These are phyloP conservation scores for Lepus americanus DNA, from an alignment of 2,113 vertebrate species.

Conservation along the genomic window DNA sequence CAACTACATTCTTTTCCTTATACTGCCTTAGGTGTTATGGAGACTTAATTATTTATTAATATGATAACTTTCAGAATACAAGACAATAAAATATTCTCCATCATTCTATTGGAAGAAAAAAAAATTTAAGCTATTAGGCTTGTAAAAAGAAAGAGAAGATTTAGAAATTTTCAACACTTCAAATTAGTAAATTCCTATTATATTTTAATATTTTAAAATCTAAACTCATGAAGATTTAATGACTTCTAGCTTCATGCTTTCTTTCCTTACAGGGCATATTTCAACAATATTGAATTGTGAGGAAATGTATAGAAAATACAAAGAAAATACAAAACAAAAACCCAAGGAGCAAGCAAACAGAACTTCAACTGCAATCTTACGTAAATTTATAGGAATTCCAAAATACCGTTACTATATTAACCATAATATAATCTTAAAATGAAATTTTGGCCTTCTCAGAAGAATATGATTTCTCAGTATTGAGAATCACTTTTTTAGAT, in stretches of 20 bases:
- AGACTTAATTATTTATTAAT: neutral
- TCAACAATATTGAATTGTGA: neutral
- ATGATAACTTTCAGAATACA: neutral
- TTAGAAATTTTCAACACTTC: neutral
- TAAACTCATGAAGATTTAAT: neutral
- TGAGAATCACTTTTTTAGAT: neutral
- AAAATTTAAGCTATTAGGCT: neutral
- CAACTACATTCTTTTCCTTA: neutral
- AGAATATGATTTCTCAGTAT: neutral
- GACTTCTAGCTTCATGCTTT: neutral
- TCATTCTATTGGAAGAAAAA: neutral
- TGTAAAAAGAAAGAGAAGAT: neutral
- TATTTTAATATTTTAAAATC: neutral
- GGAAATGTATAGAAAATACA: neutral
- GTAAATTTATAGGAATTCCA: neutral
- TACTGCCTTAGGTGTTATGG: neutral
- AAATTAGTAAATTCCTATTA: neutral
- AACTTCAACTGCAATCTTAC: neutral
- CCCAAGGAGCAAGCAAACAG: neutral
- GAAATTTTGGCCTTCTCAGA: neutral
- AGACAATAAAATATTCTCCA: neutral
- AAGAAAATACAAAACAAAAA: too few species aligned
- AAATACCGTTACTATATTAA: neutral
- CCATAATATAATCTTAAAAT: neutral
- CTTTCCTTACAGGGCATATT: neutral